These are phyloP conservation scores for Hippolais icterina DNA, from an alignment of 2,113 vertebrate genomes.

Conservation along the genomic window DNA sequence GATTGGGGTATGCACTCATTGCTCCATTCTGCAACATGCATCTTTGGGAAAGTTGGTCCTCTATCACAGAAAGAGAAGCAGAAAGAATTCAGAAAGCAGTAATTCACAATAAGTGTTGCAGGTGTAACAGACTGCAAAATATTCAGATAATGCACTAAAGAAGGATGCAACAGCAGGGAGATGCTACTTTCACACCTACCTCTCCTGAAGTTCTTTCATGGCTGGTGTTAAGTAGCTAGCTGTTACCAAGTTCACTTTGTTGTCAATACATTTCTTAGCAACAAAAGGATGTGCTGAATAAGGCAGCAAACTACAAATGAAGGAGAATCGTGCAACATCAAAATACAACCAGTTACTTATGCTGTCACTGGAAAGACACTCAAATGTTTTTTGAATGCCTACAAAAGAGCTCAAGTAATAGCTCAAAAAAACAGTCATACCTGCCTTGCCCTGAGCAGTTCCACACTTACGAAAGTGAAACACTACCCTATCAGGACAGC, in stretches of 20 bases:
- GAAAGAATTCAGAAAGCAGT: not conserved
- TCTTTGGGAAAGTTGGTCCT: not conserved
- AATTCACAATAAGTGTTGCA: not conserved
- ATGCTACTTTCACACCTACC: slow-evolving; percentile 67
- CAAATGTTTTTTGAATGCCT: not conserved
- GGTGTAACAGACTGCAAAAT: not conserved
- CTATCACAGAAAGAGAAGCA: not conserved
- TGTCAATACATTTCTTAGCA: slow-evolving; percentile 88
- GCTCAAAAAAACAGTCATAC: not conserved
- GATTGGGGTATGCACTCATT: not conserved
- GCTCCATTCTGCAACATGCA: not conserved
- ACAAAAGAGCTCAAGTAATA: not conserved
- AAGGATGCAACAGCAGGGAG: not conserved
- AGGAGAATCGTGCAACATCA: not conserved
- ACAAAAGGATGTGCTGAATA: slow-evolving; percentile 85
- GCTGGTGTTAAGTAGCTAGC: slow-evolving; percentile 92
- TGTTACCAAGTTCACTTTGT: slow-evolving; percentile 91
- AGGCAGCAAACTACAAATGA: slow-evolving; percentile 85
- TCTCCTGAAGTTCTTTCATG: slow-evolving; percentile 88
- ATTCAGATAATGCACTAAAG: not conserved
- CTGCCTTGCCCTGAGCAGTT: not conserved
- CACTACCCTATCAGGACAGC: not conserved
- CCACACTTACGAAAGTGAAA: not conserved
- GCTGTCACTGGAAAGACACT: not conserved
- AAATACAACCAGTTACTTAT: not conserved